Conservation (phyloP, 2,113 vertebrate species). For the Phyllostomus discolor region DNA sequence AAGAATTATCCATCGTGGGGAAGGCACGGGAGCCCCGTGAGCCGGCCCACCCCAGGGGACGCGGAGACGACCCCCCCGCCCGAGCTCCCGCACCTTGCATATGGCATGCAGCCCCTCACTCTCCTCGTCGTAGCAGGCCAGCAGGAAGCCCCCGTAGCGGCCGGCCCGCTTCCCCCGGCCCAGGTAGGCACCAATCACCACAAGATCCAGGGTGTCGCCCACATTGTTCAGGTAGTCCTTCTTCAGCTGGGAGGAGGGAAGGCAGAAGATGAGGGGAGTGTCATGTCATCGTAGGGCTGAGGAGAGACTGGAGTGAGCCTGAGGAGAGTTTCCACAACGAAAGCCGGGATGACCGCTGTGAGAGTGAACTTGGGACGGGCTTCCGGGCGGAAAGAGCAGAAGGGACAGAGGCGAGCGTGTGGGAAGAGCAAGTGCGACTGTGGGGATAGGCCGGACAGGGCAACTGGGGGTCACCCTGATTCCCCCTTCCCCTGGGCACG, state of each 20-base stretch:
- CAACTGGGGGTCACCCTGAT: accelerated
- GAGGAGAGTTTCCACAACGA: background rate
- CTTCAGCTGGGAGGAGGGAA: constrained; percentile 83
- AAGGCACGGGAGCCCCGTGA: accelerated
- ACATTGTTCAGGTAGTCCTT: constrained; percentile 94
- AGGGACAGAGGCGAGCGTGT: background rate
- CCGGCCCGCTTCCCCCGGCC: constrained; percentile 91
- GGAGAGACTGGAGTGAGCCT: accelerated
- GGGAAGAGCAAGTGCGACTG: accelerated
- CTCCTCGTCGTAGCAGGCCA: constrained; percentile 90
- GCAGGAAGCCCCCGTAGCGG: constrained; percentile 90
- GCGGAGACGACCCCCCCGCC: background rate
- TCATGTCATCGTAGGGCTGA: accelerated
- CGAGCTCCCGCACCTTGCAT: constrained; percentile 85
- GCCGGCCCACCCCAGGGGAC: too few relatives aligned
- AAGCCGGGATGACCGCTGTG: accelerated
- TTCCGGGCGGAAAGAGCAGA: background rate
- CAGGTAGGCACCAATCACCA: constrained; percentile 91
- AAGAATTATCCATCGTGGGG: too few relatives aligned
- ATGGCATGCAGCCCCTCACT: constrained; percentile 92
- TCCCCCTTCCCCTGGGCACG: background rate
- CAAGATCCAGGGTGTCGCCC: constrained; percentile 91
- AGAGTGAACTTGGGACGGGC: accelerated
- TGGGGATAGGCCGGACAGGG: accelerated
- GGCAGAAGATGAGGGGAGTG: background rate